phyloP scores from a whole-genome alignment of 2,797 vertebrate genomes.

The Poeciliopsis turneri region DNA sequence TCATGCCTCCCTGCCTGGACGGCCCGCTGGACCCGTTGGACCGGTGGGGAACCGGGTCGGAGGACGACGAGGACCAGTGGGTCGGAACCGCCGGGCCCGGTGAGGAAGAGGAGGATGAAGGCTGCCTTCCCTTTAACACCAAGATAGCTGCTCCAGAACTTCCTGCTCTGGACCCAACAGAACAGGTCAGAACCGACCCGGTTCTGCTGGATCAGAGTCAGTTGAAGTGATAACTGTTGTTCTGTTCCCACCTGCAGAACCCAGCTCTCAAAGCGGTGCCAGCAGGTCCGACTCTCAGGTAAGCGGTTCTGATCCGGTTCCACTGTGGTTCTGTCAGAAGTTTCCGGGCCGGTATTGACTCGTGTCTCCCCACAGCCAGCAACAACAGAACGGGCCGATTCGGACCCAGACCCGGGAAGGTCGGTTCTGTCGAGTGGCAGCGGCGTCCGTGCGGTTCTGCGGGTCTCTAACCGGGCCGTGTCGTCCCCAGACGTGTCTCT shows the following conservation, averaged over 20 bases:
- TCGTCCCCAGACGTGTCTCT: conserved; percentile 80
- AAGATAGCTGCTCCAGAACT: conserved; percentile 2
- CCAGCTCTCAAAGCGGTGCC: fast-evolving
- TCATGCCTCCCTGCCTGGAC: conserved; percentile 67
- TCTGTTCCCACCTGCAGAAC: conserved; percentile 8
- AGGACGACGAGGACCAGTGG: conserved; percentile 46
- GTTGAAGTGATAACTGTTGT: background rate
- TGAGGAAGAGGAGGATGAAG: conserved; percentile 5
- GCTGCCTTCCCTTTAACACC: background rate
- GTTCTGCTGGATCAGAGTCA: background rate
- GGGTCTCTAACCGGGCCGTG: background rate
- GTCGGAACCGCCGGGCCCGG: background rate
- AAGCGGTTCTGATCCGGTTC: background rate
- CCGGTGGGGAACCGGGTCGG: conserved; percentile 41
- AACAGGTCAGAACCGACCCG: conserved; percentile 27
- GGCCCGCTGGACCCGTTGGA: conserved; percentile 28
- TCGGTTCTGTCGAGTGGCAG: background rate
- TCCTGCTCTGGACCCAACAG: background rate
- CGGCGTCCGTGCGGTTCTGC: background rate
- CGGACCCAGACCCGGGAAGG: conserved; percentile 1
- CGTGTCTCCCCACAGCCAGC: background rate
- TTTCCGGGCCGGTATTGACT: background rate
- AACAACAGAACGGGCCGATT: too few species aligned
- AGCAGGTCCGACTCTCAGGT: background rate
- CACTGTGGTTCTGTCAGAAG: background rate